Evolutionary conservation across 2,797 vertebrate species (phyloP).

Genomic region (Dendrocincla tyrannina): DNA sequence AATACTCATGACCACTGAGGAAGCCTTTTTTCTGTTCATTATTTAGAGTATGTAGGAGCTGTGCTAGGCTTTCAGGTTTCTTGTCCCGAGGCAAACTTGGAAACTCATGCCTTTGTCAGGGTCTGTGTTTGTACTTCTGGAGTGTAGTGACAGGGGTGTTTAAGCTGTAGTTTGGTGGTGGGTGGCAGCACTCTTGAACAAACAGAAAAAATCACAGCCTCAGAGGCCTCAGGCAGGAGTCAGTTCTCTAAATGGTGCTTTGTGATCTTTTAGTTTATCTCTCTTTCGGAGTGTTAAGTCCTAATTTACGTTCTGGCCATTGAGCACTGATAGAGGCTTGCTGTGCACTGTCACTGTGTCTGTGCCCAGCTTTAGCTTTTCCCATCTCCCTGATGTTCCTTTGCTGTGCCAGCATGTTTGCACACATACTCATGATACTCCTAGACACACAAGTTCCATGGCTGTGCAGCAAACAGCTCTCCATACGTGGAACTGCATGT

Average conservation of each 20-base stretch:
- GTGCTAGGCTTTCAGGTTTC: neutral
- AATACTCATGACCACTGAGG: neutral
- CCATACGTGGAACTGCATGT: neutral
- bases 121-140: rapidly evolving
- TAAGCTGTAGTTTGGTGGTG: neutral
- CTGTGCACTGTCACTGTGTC: neutral
- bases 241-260: neutral
- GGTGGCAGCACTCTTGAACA: neutral
- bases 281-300: neutral
- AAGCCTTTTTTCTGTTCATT: neutral
- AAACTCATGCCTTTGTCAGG: neutral
- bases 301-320: neutral
- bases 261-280: neutral
- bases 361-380: neutral
- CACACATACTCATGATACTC: neutral
- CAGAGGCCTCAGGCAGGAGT: neutral
- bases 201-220: neutral
- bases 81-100: neutral
- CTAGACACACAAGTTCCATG: rapidly evolving
- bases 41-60: neutral
- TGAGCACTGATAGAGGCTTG: neutral
- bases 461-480: neutral
- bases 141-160: neutral
- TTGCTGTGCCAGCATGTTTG: neutral
- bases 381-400: neutral